Base-by-base conservation (phyloP, 2,888 invertebrate species). In the Pycnomerus fuliginosus region DNA sequence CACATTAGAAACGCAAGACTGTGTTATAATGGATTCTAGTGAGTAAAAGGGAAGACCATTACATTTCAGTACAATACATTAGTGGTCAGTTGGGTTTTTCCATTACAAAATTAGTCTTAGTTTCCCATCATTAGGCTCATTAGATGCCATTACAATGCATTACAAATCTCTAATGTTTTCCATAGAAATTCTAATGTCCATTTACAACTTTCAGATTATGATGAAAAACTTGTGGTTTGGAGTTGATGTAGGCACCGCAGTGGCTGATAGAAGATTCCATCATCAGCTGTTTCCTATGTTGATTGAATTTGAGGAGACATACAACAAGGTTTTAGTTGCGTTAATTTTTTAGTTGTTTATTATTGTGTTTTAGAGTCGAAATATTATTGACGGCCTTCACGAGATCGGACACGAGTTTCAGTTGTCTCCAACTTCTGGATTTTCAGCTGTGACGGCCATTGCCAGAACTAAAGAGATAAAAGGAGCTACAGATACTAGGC, bases 281-380 rank as follows among this genome's bases (percentile, higher is more conserved):
- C 83, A 85, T 61, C 84, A 85, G 58, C 71, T 83, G 20, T 71
- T 77, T 25, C 83, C 83, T 0, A 79, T 80, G 71, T 55, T 66
- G 28, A 62, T 81, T 1, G 62, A 70, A 20, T 72, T 76, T 39
- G 82, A 84, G 63, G 53, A 67, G 15, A 68, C 64, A 5, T 77
- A 79, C 58, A 65, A 74, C 12, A 36, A 66, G 58, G 78, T 67
- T n/a, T n/a, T 52, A 52, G 49, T 55, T 35, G 27, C 17, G 2
- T 22, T 5, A 27, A 27, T n/a, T n/a, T n/a, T n/a, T n/a, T n/a
- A n/a, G 16, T 3, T 10, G 11, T 12, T 13, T 16, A 25, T 16
- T 16, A 15, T 43, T 49, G 30, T 48, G 52, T 57, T 56, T 10
- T 55, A 65, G 60, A 55, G 48, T 28, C 70, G 79, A 76, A 57